Conservation (phyloP, 2,888 invertebrate species). For the Acleris cristana region DNA sequence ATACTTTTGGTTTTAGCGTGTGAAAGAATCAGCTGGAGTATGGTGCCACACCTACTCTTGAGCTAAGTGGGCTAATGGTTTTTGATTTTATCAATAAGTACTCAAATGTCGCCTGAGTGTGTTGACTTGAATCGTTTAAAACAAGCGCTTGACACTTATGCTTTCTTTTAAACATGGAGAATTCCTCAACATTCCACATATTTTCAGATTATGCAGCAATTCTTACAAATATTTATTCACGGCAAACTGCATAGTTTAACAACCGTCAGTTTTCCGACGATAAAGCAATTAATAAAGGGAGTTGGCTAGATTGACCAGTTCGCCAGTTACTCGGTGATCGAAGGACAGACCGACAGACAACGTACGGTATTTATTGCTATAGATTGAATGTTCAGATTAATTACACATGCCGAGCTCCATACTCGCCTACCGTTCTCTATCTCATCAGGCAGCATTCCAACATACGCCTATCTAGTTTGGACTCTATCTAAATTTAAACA, state of each 20-base stretch:
- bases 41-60: no score
- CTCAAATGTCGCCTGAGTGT: no score
- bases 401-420: conserved; percentile 66
- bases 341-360: conserved; percentile 72
- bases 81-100: no score
- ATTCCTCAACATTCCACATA: no score
- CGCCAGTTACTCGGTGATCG: conserved; percentile 64
- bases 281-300: conserved; percentile 63
- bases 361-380: conserved; percentile 72
- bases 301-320: conserved; percentile 59
- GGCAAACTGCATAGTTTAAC: neutral
- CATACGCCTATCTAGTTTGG: conserved; percentile 53
- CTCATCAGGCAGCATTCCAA: conserved; percentile 70
- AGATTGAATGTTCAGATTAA: conserved; percentile 74
- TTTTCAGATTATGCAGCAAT: neutral
- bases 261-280: conserved; percentile 47
- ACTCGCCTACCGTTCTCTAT: conserved; percentile 45
- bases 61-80: no score
- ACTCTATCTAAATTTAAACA: conserved; percentile 58
- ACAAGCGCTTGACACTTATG: no score
- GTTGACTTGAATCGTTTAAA: no score
- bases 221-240: neutral
- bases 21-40: no score
- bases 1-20: no score
- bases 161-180: no score